phyloP scores from a whole-genome alignment of 2,113 vertebrate species.

The Phyllostomus discolor region DNA sequence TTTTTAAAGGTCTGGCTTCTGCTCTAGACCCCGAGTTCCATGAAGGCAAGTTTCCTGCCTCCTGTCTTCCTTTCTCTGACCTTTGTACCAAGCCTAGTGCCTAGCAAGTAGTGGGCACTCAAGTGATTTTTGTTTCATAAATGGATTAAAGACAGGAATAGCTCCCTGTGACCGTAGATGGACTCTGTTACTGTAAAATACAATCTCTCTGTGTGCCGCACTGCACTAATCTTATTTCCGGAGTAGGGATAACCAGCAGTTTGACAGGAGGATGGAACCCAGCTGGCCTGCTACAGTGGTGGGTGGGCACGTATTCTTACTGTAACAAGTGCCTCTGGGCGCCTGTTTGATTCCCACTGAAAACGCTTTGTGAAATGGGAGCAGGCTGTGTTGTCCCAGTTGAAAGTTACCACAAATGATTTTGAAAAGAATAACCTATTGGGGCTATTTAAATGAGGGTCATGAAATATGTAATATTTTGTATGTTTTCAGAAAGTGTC shows the following conservation, averaged over 20 bases:
- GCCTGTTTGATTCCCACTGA: neutral
- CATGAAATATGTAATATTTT: neutral
- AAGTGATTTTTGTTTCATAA: neutral
- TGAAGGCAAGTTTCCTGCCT: neutral
- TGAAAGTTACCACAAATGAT: neutral
- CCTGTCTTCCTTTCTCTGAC: neutral
- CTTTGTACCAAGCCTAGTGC: neutral
- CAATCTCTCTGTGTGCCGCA: neutral
- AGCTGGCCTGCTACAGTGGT: neutral
- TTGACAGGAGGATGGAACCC: neutral
- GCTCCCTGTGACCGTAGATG: neutral
- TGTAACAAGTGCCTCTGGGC: neutral
- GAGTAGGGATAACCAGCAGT: neutral
- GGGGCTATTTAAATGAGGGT: neutral
- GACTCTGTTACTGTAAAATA: neutral
- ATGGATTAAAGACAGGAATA: neutral
- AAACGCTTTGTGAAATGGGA: neutral
- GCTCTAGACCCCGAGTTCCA: neutral
- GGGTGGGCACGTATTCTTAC: neutral
- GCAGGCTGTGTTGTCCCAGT: neutral
- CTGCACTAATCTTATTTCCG: neutral
- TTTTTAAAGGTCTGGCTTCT: neutral
- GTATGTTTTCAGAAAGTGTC: neutral
- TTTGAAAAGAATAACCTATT: neutral
- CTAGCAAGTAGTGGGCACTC: neutral